Percentiles rank a stretch among this genome's conserved stretches.
phyloP scores from a whole-genome alignment of 2,888 invertebrate species.

The Hirtodrosophila trivittata region DNA sequence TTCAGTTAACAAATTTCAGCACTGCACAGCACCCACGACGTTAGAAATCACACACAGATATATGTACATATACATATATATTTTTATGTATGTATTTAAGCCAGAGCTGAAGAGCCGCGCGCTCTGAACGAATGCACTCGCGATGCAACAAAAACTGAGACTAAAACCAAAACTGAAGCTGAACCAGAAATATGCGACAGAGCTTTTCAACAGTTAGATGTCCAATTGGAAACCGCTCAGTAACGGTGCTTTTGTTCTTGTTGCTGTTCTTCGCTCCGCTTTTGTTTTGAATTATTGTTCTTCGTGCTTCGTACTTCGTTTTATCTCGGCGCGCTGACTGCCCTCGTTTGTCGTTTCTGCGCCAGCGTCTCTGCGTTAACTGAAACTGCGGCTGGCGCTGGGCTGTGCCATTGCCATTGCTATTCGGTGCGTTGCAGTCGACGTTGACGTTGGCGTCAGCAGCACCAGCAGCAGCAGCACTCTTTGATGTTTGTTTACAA shows the following conservation, averaged over 20 bases:
- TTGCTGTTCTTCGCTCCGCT: conserved; percentile 7
- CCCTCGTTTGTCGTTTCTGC: conserved; percentile 22
- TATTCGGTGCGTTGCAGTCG: conserved; percentile 4
- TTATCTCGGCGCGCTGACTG: conserved; percentile 4
- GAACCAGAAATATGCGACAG: background rate
- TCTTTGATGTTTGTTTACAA: conserved; percentile 15
- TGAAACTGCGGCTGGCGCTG: conserved; percentile 28
- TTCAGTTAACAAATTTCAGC: no score
- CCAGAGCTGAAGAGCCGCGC: conserved; percentile 5
- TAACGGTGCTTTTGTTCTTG: conserved; percentile 37
- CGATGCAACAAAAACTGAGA: conserved; percentile 8
- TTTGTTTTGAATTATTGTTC: conserved; percentile 14
- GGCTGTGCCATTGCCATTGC: conserved; percentile 4
- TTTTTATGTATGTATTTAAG: background rate
- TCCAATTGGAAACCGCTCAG: conserved; percentile 1
- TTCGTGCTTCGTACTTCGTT: conserved; percentile 1
- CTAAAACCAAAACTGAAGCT: conserved; percentile 19
- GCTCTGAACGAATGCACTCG: conserved; percentile 17
- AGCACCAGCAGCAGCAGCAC: conserved; percentile 1
- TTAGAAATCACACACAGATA: no score
- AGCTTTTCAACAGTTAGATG: conserved; percentile 25
- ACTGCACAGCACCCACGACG: no score
- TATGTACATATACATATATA: background rate
- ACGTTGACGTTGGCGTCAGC: conserved; percentile 5
- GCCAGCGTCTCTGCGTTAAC: conserved; percentile 55